Evolutionary conservation across 2,797 vertebrate species (phyloP).

Genomic region (Pangasius macronema): DNA sequence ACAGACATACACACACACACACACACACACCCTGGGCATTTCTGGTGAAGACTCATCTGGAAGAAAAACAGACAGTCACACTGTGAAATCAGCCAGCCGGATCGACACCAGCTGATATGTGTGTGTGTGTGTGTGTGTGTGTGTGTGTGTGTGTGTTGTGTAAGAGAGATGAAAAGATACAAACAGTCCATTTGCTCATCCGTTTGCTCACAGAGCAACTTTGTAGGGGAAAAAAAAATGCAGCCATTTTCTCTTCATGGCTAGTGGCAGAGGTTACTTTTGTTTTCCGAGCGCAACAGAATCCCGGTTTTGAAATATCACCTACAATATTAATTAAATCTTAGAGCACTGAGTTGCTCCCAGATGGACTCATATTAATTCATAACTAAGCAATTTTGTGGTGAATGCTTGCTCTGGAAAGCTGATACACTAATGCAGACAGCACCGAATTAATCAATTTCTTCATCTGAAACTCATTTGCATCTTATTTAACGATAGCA

Average conservation of each 20-base stretch:
- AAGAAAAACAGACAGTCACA: slow-evolving; percentile 65
- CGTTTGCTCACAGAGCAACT: slow-evolving; percentile 29
- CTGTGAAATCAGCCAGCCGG: slow-evolving; percentile 52
- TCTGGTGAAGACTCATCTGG: slow-evolving; percentile 57
- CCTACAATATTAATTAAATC: not conserved
- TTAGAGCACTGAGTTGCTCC: not conserved
- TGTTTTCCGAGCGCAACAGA: not conserved
- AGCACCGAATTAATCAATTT: not conserved
- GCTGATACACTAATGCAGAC: not conserved
- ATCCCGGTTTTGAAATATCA: slow-evolving; percentile 2
- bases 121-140: slow-evolving; percentile 22
- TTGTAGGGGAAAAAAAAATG: not conserved
- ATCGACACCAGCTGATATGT: slow-evolving; percentile 54
- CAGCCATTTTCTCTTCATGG: slow-evolving; percentile 19
- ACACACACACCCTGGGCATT: slow-evolving; percentile 44
- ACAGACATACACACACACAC: slow-evolving; percentile 21
- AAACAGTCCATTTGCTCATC: slow-evolving; percentile 50
- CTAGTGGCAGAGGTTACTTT: not conserved
- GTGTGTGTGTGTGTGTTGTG: slow-evolving; percentile 24
- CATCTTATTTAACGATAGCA: not conserved
- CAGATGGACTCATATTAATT: slow-evolving; percentile 8
- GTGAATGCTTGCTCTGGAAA: not conserved
- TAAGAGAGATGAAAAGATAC: slow-evolving; percentile 22
- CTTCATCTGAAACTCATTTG: slow-evolving; percentile 6
- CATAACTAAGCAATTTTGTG: not conserved